These are phyloP conservation scores for Spea multiplicata DNA, from an alignment of 2,113 vertebrate species.

Conservation along the genomic window DNA sequence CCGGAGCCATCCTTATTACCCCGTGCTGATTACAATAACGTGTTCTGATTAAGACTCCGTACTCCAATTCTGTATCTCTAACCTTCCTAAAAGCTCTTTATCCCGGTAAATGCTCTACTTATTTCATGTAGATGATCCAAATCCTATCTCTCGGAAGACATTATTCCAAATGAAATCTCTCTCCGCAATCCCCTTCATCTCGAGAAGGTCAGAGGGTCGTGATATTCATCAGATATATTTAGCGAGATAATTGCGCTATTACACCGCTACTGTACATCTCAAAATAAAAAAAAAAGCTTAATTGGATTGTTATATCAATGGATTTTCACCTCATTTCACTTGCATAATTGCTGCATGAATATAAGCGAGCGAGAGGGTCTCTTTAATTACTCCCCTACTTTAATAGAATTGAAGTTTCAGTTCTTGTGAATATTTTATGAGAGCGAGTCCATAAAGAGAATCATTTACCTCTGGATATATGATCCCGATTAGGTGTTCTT, in stretches of 20 bases:
- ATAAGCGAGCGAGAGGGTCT: constrained; percentile 10
- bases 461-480: not conserved
- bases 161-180: constrained; percentile 18
- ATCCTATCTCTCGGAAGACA: constrained; percentile 28
- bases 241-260: constrained; percentile 42
- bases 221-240: constrained; percentile 40
- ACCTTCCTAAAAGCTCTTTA: constrained; percentile 27
- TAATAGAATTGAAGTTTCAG: constrained; percentile 17
- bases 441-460: constrained; percentile 9
- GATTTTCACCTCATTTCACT: constrained; percentile 35
- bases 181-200: constrained; percentile 6
- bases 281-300: constrained; percentile 35
- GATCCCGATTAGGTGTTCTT: no score
- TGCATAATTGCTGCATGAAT: constrained; percentile 26
- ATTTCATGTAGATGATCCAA: constrained; percentile 11
- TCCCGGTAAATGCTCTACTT: constrained; percentile 22
- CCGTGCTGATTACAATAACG: constrained; percentile 8
- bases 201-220: constrained; percentile 23
- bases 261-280: constrained; percentile 37
- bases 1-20: no score
- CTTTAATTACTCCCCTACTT: constrained; percentile 41
- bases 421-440: constrained; percentile 44
- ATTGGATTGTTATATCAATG: constrained; percentile 40
- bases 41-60: constrained; percentile 14
- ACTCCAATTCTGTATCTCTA: not conserved